These are phyloP conservation scores for Nipponia nippon DNA, from an alignment of 2,113 vertebrate species.

Conservation along the genomic window DNA sequence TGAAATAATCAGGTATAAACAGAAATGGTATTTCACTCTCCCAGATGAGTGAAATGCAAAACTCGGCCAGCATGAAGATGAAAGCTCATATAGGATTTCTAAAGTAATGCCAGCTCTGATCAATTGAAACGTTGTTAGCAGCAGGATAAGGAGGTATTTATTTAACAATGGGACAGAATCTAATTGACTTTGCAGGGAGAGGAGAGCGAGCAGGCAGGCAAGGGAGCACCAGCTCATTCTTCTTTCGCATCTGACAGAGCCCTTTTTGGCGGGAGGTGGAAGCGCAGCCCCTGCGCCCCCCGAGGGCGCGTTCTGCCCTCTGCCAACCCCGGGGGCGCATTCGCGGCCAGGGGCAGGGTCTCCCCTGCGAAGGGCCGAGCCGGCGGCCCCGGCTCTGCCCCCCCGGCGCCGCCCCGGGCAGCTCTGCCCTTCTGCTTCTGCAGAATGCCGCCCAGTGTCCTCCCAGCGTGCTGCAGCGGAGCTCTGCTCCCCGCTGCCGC, in stretches of 20 bases:
- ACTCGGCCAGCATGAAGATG: neutral
- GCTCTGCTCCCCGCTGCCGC: neutral
- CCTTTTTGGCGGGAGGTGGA: neutral
- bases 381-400: no score
- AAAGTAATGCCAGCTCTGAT: neutral
- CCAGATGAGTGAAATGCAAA: neutral
- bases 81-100: neutral
- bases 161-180: constrained; percentile 11
- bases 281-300: neutral
- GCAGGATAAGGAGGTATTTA: constrained; percentile 13
- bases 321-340: neutral
- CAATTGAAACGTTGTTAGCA: neutral
- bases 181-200: neutral
- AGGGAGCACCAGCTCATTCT: neutral
- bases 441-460: neutral
- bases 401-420: accelerated
- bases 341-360: neutral
- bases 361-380: neutral
- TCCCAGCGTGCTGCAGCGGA: neutral
- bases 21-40: neutral
- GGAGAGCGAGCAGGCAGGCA: neutral
- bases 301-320: accelerated
- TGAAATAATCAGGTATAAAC: neutral
- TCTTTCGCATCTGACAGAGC: neutral
- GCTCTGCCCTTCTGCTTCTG: neutral